Evolutionary conservation across 1,140 invertebrate species (phyloP).

Genomic region (Dinoponera quadriceps): DNA sequence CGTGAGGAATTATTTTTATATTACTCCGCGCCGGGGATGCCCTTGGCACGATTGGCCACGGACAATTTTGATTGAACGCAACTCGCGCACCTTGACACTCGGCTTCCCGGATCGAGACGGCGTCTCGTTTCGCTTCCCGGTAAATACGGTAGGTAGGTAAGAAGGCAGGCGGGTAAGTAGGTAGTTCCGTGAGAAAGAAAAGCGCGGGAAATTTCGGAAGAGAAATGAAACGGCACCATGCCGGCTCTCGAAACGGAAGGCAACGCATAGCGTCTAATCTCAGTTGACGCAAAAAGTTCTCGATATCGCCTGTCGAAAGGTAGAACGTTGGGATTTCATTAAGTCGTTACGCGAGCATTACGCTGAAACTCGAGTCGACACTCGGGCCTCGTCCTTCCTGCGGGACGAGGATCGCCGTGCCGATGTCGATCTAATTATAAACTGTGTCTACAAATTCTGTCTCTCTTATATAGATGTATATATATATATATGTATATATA

Average conservation of each 20-base stretch:
- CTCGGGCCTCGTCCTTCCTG: slow-evolving; percentile 9
- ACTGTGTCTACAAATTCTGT: slow-evolving; percentile 69
- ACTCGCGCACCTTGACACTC: background rate
- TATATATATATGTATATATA: slow-evolving; percentile 1
- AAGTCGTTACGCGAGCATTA: slow-evolving; percentile 63
- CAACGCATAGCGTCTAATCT: background rate
- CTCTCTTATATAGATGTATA: slow-evolving; percentile 4
- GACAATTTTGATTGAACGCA: slow-evolving; percentile 42
- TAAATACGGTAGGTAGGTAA: too few relatives aligned
- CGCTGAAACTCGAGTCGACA: slow-evolving; percentile 50
- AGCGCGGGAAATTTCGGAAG: background rate
- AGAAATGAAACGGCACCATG: background rate
- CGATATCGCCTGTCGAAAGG: background rate
- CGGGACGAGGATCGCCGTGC: slow-evolving; percentile 52
- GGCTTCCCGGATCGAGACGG: background rate
- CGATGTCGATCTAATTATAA: slow-evolving; percentile 67
- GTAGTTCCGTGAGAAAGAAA: background rate
- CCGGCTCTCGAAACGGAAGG: slow-evolving; percentile 15
- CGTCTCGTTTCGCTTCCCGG: background rate
- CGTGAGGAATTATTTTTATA: slow-evolving; percentile 1
- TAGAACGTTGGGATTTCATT: slow-evolving; percentile 17
- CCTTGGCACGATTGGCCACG: background rate
- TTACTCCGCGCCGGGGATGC: background rate
- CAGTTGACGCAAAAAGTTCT: background rate
- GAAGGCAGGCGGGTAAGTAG: too few relatives aligned